Evolutionary conservation across 2,797 vertebrate species (phyloP).

Genomic region (Cercopithecus neglectus): DNA sequence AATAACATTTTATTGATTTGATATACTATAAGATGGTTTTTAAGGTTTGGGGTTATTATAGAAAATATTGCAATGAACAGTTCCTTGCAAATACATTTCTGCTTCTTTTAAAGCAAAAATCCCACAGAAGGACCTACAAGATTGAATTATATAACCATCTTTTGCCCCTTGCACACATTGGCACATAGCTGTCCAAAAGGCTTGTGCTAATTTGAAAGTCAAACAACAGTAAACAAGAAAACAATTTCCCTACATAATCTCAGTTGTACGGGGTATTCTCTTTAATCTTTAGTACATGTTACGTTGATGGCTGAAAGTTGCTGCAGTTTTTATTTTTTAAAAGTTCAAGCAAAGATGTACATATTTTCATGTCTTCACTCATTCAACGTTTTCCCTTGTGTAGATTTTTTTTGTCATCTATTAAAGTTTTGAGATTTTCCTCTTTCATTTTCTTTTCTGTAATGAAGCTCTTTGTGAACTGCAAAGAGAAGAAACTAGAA

Average conservation of each 20-base stretch:
- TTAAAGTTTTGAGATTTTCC: neutral
- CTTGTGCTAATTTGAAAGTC: neutral
- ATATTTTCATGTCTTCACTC: neutral
- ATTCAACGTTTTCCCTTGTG: accelerated
- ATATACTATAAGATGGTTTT: neutral
- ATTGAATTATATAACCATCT: neutral
- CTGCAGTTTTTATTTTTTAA: neutral
- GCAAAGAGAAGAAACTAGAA: neutral
- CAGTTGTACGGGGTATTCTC: neutral
- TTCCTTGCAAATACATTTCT: neutral
- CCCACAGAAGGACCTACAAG: neutral
- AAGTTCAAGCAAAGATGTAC: neutral
- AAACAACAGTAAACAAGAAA: neutral
- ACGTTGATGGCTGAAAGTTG: neutral
- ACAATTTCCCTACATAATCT: neutral
- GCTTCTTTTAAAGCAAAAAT: neutral
- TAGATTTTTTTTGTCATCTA: neutral
- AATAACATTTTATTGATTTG: neutral
- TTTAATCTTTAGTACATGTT: neutral
- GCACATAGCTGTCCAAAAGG: neutral
- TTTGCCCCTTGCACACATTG: neutral
- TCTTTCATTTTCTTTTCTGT: neutral
- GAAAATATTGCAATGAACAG: neutral
- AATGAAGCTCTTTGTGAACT: neutral
- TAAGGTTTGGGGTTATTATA: neutral